Base-by-base conservation (phyloP, 2,113 vertebrate species). In the Gulo gulo region DNA sequence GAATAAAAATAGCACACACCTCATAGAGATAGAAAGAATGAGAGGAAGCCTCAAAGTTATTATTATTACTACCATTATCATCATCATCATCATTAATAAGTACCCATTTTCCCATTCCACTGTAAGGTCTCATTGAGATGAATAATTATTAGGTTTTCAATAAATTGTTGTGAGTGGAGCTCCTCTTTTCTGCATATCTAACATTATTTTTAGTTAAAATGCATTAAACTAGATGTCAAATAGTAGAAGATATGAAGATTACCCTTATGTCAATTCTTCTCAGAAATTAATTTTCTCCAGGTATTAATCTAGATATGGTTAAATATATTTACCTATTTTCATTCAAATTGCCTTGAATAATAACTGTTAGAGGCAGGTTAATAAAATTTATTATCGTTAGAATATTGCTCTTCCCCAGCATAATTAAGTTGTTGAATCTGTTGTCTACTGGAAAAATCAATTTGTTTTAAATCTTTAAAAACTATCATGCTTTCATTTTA, bases 401-500 rank as follows among this genome's bases (percentile, higher is more conserved):
- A 84, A 57, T 63, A 84, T 91, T 85, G 87, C 6, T 65, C 14
- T 24, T 78, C n/a, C 71, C 67, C 88, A 63, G 42, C 9, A 36
- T 91, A 84, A 97, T 93, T 88, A 91, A 88, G 26, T 65, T 91
- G 9, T 63, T 42, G 94, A 81, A 91, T 16, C 52, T 80, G 55
- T 80, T 83, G 13, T 65, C 78, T 93, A 52, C 10, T 65, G 29
- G 59, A 45, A 95, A 93, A 93, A 88, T 74, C 21, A 18, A 88
- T 78, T 74, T 69, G 57, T 52, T 50, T 89, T 95, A 85, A n/a
- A 88, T 61, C 23, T 85, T 81, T 89, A 65, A 95, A 88, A 85
- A 31, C 23, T 52, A 96, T 52, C 14, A 97, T 93, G 36, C 71
- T 91, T 95, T 84, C n/a, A 73, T 78, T 93, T 93, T 69, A 83